Conservation (phyloP, 2,113 vertebrate genomes). For the Serinus canaria region DNA sequence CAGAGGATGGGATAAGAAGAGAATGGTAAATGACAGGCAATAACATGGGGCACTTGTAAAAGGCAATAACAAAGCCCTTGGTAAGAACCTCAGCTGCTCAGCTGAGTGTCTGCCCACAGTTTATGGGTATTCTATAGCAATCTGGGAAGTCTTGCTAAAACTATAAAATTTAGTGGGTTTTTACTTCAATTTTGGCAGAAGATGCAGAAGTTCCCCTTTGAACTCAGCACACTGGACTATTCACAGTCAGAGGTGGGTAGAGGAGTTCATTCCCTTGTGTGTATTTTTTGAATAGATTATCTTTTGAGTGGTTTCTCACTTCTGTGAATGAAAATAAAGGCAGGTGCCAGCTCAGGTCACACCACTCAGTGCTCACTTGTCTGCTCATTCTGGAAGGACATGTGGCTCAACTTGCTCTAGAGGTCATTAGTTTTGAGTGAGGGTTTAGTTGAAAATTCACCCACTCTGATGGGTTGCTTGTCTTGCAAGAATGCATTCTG, state of each 20-base stretch:
- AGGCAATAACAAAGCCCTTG: background rate
- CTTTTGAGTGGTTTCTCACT: background rate
- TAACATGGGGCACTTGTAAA: background rate
- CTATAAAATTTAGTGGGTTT: background rate
- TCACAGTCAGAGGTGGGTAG: background rate
- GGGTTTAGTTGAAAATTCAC: background rate
- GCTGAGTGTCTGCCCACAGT: background rate
- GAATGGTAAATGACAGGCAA: background rate
- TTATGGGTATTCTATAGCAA: background rate
- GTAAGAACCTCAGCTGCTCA: background rate
- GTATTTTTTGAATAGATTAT: background rate
- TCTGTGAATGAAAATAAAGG: background rate
- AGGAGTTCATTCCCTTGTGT: background rate
- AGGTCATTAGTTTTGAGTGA: background rate
- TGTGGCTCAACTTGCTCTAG: background rate
- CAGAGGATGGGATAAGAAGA: background rate
- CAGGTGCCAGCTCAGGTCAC: background rate
- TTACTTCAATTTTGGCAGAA: background rate
- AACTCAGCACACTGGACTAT: background rate
- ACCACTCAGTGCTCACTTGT: accelerated
- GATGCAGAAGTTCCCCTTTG: background rate
- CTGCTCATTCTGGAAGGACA: background rate
- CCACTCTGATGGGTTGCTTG: background rate
- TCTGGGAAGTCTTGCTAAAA: background rate
- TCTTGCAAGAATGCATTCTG: background rate